phyloP scores from a whole-genome alignment of 2,888 invertebrate species.

The Nomada hirtipes region DNA sequence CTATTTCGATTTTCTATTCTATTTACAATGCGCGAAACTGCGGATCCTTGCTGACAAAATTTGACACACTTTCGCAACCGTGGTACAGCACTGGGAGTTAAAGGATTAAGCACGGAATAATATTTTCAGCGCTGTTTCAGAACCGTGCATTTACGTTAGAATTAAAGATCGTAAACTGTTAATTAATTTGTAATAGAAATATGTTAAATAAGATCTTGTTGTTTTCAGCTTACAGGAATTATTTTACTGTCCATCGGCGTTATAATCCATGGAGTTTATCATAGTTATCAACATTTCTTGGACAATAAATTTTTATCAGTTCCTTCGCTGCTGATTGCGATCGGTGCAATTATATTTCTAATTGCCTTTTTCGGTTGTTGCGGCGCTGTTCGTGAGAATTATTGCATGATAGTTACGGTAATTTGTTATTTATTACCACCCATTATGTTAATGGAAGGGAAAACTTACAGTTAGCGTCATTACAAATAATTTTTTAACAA shows the following conservation, averaged over 20 bases:
- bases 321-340: conserved; percentile 87
- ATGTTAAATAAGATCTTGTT: neutral
- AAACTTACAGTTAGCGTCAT: neutral
- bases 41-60: too few relatives aligned
- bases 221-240: conserved; percentile 91
- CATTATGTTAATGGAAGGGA: neutral
- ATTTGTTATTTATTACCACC: conserved; percentile 79
- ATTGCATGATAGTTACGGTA: conserved; percentile 92
- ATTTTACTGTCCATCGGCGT: conserved; percentile 91
- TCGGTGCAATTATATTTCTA: conserved; percentile 89
- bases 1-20: too few relatives aligned
- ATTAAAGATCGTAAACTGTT: neutral
- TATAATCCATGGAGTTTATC: conserved; percentile 88
- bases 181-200: neutral
- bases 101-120: too few relatives aligned
- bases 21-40: too few relatives aligned
- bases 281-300: conserved; percentile 89
- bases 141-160: neutral
- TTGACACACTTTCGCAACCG: too few relatives aligned
- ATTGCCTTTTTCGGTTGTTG: conserved; percentile 95
- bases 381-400: conserved; percentile 94
- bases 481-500: neutral
- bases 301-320: conserved; percentile 90
- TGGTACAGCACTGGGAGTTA: too few relatives aligned
- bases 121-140: neutral